These are phyloP conservation scores for Proterorhinus semilunaris DNA, from an alignment of 2,113 vertebrate species.

Conservation along the genomic window DNA sequence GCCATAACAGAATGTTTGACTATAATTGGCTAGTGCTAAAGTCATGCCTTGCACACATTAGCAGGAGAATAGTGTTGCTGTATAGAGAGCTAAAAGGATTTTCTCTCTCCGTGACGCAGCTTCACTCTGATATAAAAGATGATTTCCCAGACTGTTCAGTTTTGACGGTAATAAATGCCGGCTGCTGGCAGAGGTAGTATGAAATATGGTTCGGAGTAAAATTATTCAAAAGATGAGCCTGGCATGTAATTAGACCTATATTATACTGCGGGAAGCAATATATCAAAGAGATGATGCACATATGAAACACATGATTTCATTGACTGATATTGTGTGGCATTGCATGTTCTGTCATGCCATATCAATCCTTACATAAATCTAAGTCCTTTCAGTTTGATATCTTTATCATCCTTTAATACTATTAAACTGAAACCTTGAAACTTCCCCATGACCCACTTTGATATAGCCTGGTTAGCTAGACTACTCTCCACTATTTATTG, in stretches of 20 bases:
- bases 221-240: slow-evolving; percentile 49
- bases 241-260: slow-evolving; percentile 59
- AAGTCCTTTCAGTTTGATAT: too few relatives aligned
- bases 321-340: slow-evolving; percentile 9
- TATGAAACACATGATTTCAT: slow-evolving; percentile 20
- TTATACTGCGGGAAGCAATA: slow-evolving; percentile 55
- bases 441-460: too few relatives aligned
- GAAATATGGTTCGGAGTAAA: slow-evolving; percentile 62
- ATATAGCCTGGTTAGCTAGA: too few relatives aligned
- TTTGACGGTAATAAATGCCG: slow-evolving; percentile 56
- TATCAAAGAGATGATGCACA: slow-evolving; percentile 26
- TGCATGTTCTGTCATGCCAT: not conserved
- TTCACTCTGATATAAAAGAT: slow-evolving; percentile 25
- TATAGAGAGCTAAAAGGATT: slow-evolving; percentile 11
- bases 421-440: too few relatives aligned
- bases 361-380: too few relatives aligned
- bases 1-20: too few relatives aligned
- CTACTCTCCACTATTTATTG: too few relatives aligned
- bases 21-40: too few relatives aligned
- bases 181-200: slow-evolving; percentile 47
- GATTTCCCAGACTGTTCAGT: slow-evolving; percentile 50
- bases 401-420: too few relatives aligned
- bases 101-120: not conserved
- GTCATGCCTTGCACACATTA: slow-evolving; percentile 22
- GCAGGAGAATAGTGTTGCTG: slow-evolving; percentile 16